These are phyloP conservation scores for Heteropelma amictum DNA, from an alignment of 2,888 invertebrate genomes.

Conservation along the genomic window DNA sequence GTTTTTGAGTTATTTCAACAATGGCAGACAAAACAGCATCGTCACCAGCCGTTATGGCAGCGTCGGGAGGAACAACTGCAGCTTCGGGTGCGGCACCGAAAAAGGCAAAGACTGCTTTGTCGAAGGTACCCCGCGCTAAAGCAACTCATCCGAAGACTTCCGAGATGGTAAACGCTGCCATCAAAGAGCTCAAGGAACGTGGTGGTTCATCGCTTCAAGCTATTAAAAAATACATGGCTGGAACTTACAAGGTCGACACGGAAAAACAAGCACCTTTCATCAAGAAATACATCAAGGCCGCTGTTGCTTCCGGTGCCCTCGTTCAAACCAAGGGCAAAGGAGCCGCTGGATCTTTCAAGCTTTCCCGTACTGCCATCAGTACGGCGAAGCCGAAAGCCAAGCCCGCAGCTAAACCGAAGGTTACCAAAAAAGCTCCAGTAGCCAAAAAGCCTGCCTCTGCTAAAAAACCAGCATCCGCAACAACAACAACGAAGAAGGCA, in stretches of 20 bases:
- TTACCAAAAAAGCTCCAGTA: conserved; percentile 51
- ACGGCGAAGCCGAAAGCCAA: background rate
- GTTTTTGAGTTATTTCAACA: background rate
- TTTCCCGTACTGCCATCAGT: conserved; percentile 67
- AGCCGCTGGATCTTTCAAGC: conserved; percentile 78
- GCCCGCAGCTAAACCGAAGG: conserved; percentile 27
- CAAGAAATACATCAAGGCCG: conserved; percentile 80
- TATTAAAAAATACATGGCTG: conserved; percentile 82
- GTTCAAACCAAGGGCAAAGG: conserved; percentile 80
- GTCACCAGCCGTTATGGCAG: conserved; percentile 1
- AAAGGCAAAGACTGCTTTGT: conserved; percentile 57
- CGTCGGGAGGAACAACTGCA: conserved; percentile 48
- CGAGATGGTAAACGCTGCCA: conserved; percentile 81
- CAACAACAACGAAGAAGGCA: conserved; percentile 63
- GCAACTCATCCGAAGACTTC: conserved; percentile 78
- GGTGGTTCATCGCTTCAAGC: conserved; percentile 81
- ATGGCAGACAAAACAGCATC: background rate
- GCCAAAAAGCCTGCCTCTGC: conserved; percentile 43
- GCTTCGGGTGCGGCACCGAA: conserved; percentile 32
- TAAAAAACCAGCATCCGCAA: conserved; percentile 47
- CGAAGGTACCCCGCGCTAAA: conserved; percentile 71
- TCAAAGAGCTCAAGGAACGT: conserved; percentile 79
- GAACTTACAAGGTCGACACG: conserved; percentile 81
- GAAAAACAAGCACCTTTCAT: conserved; percentile 81
- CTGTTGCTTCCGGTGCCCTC: conserved; percentile 79